Percentiles rank a stretch among this genome's conserved stretches.
Conservation (phyloP, 2,888 invertebrate genomes). For the Philereme vetulata region DNA sequence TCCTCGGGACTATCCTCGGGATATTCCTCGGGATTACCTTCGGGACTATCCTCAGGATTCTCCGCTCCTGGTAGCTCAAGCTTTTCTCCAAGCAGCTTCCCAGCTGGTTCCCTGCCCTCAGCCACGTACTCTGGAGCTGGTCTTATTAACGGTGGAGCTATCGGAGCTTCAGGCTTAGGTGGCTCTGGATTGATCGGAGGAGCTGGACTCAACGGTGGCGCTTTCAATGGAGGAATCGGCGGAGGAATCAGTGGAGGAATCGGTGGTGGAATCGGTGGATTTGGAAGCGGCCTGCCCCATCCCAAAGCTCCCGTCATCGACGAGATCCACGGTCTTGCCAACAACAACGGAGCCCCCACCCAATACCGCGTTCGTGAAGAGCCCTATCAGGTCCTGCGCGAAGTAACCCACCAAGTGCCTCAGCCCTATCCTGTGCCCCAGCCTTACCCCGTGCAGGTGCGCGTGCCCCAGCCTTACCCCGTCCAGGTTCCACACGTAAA, state of each 20-base stretch:
- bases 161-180: background rate
- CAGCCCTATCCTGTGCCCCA: slow-evolving; percentile 82
- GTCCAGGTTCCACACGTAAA: slow-evolving; percentile 82
- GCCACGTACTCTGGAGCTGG: slow-evolving; percentile 63
- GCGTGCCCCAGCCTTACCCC: slow-evolving; percentile 84
- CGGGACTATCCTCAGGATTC: slow-evolving; percentile 19
- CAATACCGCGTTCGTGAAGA: slow-evolving; percentile 72
- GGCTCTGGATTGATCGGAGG: slow-evolving; percentile 8
- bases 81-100: slow-evolving; percentile 74
- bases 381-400: slow-evolving; percentile 68
- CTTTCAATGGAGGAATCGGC: slow-evolving; percentile 21
- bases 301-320: slow-evolving; percentile 69
- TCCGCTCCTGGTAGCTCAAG: slow-evolving; percentile 50
- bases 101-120: slow-evolving; percentile 71
- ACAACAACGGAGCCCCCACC: slow-evolving; percentile 69
- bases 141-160: slow-evolving; percentile 7
- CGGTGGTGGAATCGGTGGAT: slow-evolving; percentile 31
- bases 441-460: slow-evolving; percentile 79
- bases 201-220: slow-evolving; percentile 13
- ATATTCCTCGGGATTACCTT: no score
- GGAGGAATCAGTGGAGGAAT: slow-evolving; percentile 29
- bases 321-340: slow-evolving; percentile 72
- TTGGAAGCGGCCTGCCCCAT: slow-evolving; percentile 57
- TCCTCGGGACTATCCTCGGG: no score
- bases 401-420: slow-evolving; percentile 82